Conservation (phyloP, 2,797 vertebrate genomes). For the Bovichtus variegatus region DNA sequence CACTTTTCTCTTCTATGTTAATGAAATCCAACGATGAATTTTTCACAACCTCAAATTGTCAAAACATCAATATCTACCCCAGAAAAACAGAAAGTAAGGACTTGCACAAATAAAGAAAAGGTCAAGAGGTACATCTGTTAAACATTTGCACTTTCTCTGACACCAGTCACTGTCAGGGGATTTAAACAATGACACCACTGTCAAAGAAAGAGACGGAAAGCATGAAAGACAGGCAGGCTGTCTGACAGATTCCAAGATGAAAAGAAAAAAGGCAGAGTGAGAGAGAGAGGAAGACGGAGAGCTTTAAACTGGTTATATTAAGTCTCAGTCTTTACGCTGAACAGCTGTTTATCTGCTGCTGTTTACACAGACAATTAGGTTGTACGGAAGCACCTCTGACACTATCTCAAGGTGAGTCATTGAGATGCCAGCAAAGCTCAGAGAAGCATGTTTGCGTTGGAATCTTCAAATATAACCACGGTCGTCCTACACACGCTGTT, state of each 20-base stretch:
- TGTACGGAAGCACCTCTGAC: constrained; percentile 33
- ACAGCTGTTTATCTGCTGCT: constrained; percentile 62
- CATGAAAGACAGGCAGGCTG: constrained; percentile 26
- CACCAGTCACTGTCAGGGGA: constrained; percentile 52
- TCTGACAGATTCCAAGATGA: constrained; percentile 1
- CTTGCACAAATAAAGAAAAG: constrained; percentile 36
- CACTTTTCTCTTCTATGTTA: constrained; percentile 7
- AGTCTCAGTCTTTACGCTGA: constrained; percentile 25
- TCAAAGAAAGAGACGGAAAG: constrained; percentile 6
- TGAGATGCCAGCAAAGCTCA: constrained; percentile 19
- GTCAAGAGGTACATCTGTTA: constrained; percentile 65
- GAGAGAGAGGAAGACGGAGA: background rate
- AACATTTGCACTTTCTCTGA: constrained; percentile 53
- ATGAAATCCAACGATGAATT: background rate
- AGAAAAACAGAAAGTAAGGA: constrained; percentile 48
- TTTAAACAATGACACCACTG: constrained; percentile 53
- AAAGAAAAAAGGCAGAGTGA: background rate
- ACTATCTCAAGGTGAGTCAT: constrained; percentile 44
- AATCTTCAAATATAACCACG: background rate
- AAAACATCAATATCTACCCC: constrained; percentile 43
- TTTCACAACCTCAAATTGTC: constrained; percentile 42
- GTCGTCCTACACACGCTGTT: background rate
- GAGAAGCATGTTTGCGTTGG: constrained; percentile 6
- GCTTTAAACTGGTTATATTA: constrained; percentile 32
- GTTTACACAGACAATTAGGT: constrained; percentile 55